Evolutionary conservation across 2,797 vertebrate species (phyloP), one percentile per base, ranked within the genome.

Genomic region (Amphiprion clarkii): DNA sequence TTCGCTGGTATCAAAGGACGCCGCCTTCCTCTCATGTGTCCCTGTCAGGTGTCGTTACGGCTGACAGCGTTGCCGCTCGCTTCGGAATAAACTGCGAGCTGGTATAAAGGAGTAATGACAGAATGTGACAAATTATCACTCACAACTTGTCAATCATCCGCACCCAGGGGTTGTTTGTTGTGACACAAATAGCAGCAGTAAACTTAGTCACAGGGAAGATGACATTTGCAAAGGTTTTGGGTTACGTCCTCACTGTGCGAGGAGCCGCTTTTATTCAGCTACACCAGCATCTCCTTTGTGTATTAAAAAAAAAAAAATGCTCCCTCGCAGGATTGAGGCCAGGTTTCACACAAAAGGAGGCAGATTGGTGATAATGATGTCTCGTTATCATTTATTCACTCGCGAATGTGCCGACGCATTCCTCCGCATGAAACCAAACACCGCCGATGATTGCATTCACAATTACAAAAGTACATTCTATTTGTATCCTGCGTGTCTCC

Each of bases 61-160:
- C 14, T 81, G 87, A 88, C 86, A 81, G 51, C 36, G 67, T 36
- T 46, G 64, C 76, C 19, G 63, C n/a, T 13, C 4, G 36, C 72
- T 33, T 79, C 79, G 40, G 67, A 84, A 85, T 72, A 82, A 78
- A 88, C 81, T 69, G 82, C 56, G 71, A 84, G 77, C 74, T 17
- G 53, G 83, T 64, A 83, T 82, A 75, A 88, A 92, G 83, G 71
- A 83, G 78, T 87, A 88, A 86, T 71, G 84, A 84, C 87, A 87
- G 78, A 86, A 86, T 75, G 79, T 91, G 90, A 88, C 89, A 92
- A 85, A 90, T 89, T 79, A 87, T 83, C 86, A 68, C 82, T 85
- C 87, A 73, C 72, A 71, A 66, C 70, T 78, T 91, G 90, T 90
- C 93, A 91, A 68, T 93, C 93, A 91, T 73, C 62, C 67, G 53